phyloP scores from a whole-genome alignment of 2,888 invertebrate genomes.

The Heliconius ethilla region DNA sequence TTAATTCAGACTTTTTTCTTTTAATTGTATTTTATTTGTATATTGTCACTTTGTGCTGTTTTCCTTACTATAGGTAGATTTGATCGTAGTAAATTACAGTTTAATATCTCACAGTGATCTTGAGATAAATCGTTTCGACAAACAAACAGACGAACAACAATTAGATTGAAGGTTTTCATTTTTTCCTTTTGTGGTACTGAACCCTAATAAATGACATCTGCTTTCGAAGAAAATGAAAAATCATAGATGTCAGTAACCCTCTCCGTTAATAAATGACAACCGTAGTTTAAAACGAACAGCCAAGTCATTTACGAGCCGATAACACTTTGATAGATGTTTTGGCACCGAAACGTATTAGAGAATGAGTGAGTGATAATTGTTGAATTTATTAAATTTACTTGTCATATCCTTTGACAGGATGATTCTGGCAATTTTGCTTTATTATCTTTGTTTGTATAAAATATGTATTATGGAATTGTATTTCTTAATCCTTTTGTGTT shows the following conservation, averaged over 20 bases:
- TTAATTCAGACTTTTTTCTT: too few relatives aligned
- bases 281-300: slow-evolving; percentile 15
- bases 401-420: slow-evolving; percentile 31
- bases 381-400: slow-evolving; percentile 34
- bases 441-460: not conserved
- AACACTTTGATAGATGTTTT: slow-evolving; percentile 44
- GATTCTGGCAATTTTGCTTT: not conserved
- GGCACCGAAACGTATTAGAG: slow-evolving; percentile 36
- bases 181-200: not conserved
- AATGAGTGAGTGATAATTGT: slow-evolving; percentile 32
- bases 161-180: not conserved
- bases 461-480: not conserved
- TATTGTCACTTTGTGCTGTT: too few relatives aligned
- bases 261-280: slow-evolving; percentile 25
- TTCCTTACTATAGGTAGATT: too few relatives aligned
- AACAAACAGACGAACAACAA: too few relatives aligned
- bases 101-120: too few relatives aligned
- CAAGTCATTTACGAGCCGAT: slow-evolving; percentile 38
- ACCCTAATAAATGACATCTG: not conserved
- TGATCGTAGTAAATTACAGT: too few relatives aligned
- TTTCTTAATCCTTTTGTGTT: not conserved
- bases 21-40: too few relatives aligned
- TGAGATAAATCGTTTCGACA: too few relatives aligned
- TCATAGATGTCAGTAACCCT: not conserved
- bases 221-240: not conserved